phyloP scores from a whole-genome alignment of 2,797 vertebrate genomes.

The Taenioides sp. region DNA sequence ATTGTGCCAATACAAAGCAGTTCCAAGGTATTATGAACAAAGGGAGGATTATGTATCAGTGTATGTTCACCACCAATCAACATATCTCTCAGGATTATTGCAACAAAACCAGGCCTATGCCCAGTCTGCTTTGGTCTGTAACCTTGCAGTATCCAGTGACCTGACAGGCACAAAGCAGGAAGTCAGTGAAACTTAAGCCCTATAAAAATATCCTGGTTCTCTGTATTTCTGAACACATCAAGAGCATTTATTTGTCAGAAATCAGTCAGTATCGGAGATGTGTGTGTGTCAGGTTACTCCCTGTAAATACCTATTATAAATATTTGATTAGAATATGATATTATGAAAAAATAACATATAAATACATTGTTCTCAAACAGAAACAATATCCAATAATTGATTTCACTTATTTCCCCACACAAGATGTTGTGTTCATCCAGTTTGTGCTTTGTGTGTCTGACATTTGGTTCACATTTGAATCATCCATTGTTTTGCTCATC shows the following conservation, averaged over 20 bases:
- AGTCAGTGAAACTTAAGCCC: conserved; percentile 24
- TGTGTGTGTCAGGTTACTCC: conserved; percentile 38
- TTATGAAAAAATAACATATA: conserved; percentile 1
- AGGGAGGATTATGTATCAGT: conserved; percentile 17
- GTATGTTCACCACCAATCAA: not conserved
- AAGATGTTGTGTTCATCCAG: conserved; percentile 33
- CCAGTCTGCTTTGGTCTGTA: conserved; percentile 21
- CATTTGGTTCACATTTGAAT: conserved; percentile 63
- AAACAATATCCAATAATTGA: conserved; percentile 3
- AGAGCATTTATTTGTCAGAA: conserved; percentile 6
- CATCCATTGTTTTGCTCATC: conserved; percentile 8
- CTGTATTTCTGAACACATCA: conserved; percentile 37
- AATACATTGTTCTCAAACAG: not conserved
- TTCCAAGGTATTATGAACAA: not conserved
- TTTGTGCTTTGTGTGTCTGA: conserved; percentile 62
- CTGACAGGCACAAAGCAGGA: conserved; percentile 28
- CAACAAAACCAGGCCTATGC: conserved; percentile 12
- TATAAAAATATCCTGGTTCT: conserved; percentile 58
- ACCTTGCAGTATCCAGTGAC: conserved; percentile 50
- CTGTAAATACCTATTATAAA: conserved; percentile 57
- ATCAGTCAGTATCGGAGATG: conserved; percentile 24
- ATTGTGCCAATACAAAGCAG: not conserved
- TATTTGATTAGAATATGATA: conserved; percentile 59
- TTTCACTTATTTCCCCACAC: conserved; percentile 12
- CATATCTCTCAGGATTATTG: conserved; percentile 5